phyloP scores from a whole-genome alignment of 2,113 vertebrate species.

The Desmodus rotundus region DNA sequence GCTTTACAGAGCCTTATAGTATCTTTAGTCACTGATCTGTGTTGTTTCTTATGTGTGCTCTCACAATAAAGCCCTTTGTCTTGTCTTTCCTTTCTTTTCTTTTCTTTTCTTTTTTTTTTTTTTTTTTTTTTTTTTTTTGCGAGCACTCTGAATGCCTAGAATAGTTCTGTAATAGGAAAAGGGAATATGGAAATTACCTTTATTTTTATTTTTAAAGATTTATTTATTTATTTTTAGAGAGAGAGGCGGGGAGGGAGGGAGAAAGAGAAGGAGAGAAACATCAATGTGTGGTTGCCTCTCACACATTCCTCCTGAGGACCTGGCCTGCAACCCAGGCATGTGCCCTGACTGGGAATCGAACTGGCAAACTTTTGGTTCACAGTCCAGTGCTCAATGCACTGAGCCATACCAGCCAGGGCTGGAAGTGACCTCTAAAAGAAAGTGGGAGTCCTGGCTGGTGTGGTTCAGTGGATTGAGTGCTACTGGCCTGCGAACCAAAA shows the following conservation, averaged over 20 bases:
- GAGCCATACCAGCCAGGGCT: no score
- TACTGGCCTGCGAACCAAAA: no score
- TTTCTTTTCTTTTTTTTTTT: background rate
- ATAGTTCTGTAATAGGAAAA: background rate
- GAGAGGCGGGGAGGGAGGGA: no score
- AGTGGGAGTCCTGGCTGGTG: background rate
- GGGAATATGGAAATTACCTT: background rate
- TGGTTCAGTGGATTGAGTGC: no score
- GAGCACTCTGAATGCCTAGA: background rate
- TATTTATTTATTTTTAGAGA: no score
- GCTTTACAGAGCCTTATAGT: background rate
- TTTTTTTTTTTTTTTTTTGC: background rate
- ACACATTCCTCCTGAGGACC: no score
- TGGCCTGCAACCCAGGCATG: no score
- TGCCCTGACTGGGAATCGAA: no score
- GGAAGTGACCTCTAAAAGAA: background rate
- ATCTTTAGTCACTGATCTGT: background rate
- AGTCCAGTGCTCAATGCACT: no score
- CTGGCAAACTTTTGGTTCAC: no score
- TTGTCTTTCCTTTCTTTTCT: background rate
- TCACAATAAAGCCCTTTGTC: background rate
- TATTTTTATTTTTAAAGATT: background rate
- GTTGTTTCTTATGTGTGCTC: background rate
- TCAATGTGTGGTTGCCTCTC: no score
- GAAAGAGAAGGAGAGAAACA: no score